Evolutionary conservation across 2,888 invertebrate species (phyloP), one percentile per base, ranked within the genome.

Genomic region (Mythimna vitellina): DNA sequence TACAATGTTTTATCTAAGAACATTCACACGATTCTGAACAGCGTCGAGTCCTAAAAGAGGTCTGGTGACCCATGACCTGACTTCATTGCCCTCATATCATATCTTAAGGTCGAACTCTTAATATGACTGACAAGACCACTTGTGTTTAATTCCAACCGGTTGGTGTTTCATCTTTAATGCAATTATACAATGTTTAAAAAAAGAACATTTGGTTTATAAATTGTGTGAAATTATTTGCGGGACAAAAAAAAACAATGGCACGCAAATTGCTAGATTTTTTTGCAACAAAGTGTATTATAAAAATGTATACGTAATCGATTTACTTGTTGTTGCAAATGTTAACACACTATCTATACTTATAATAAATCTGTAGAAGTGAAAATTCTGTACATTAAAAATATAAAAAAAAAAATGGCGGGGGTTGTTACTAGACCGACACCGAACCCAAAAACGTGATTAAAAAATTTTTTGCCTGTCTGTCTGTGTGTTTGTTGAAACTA

Each of bases 21-120:
- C 5, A 65, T 67, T 79, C 77, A 35, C 81, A 79, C 76, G 66
- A 22, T 20, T 42, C 17, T 14, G 35, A 32, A 29, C 32, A 49
- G 8, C 49, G 46, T 12, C 10, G 46, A 49, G n/a, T 35, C 49
- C 32, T 69, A 8, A 51, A 54, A 60, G 53, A 32, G 62, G 8
- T 35, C 35, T 64, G 25, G 14, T 75, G 71, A 78, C 73, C 80
- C 60, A 38, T 76, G 81, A 56, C 71, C 70, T 58, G 62, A 65
- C 67, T 64, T 68, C 20, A 78, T 76, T 83, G 66, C 56, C 66
- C 75, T 60, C 29, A 57, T 75, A 79, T 69, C 65, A 80, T 71
- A 61, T 75, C 70, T 54, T 54, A 65, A 78, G 80, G 84, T 84
- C 80, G 75, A 62, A 49, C 65, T 53, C 63, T 22, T 73, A 62